Base-by-base conservation (phyloP, 2,888 invertebrate species). In the Keiferia lycopersicella region DNA sequence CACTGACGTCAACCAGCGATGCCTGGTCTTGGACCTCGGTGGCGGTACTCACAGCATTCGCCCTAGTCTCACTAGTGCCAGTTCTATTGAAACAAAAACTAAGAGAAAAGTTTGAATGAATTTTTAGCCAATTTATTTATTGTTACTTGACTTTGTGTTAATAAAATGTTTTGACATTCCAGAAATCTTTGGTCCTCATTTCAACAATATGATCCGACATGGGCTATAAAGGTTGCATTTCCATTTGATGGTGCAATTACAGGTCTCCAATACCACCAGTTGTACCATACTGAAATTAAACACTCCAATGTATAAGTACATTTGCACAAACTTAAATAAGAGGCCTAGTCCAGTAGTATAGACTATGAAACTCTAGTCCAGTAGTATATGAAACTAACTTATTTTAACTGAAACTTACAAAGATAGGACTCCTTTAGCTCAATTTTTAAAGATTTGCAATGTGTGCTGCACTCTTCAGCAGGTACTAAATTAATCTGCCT, bases 11-110 rank as follows among this genome's bases (percentile, higher is more conserved):
- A 3, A 96, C 96, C 0, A 95, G 95, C 72, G 96, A 96, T 72
- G 96, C 97, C 0, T 95, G 98, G 90, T 98, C 98, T 0, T 96
- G 96, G 95, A 95, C 94, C 12, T 97, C 98, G n/a, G 88, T 98
- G 62, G 87, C 94, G 14, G 89, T 97, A 57, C 92, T 99, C 14
- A 94, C 93, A 58, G 79, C 95, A 2, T 96, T 98, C 80, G 98
- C 98, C 8, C 73, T 96, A 16, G 77, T 98, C 0, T 97, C 99
- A 7, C 86, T 99, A 48, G 83, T 98, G 69, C 99, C 99, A 62
- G 97, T 99, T 48, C 83, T 98, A 66, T 93, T 98, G 63, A 98
- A 97, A 82, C 94, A 95, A 74, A 94, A 94, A 81, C 91, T 98
- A 69, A 94, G 94, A 85, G 92, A 95, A 77, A 97, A 96, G 85